These are phyloP conservation scores for Bombus impatiens DNA, from an alignment of 1,140 invertebrate genomes.

Conservation along the genomic window DNA sequence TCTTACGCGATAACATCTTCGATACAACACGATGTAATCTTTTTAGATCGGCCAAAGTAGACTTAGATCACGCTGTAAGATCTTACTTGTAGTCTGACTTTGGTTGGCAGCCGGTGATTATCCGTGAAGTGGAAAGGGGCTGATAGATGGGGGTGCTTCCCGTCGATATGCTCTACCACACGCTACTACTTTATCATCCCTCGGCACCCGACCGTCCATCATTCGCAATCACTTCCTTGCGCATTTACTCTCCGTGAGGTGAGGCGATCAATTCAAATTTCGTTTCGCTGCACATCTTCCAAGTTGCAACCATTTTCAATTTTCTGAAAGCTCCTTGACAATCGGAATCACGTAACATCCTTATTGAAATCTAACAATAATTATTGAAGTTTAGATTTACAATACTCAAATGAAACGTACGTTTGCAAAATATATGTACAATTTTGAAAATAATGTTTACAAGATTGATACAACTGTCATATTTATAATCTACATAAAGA, in stretches of 20 bases:
- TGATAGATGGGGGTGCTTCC: slow-evolving; percentile 75
- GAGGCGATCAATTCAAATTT: slow-evolving; percentile 68
- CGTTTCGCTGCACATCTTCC: slow-evolving; percentile 40
- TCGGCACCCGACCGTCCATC: slow-evolving; percentile 74
- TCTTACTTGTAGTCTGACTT: slow-evolving; percentile 68
- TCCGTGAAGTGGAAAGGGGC: slow-evolving; percentile 61
- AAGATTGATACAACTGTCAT: too few species aligned
- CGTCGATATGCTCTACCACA: slow-evolving; percentile 74
- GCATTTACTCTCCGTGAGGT: slow-evolving; percentile 64
- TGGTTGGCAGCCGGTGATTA: slow-evolving; percentile 71
- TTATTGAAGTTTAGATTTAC: too few species aligned
- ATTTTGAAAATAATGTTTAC: too few species aligned
- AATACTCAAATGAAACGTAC: too few species aligned
- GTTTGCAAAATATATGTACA: too few species aligned
- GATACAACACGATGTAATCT: slow-evolving; percentile 9
- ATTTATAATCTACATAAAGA: too few species aligned
- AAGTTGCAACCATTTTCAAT: slow-evolving; percentile 42
- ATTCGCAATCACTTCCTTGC: slow-evolving; percentile 78
- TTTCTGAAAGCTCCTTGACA: not conserved
- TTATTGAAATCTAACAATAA: too few species aligned
- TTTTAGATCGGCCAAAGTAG: slow-evolving; percentile 49
- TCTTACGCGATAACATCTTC: not conserved
- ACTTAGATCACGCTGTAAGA: slow-evolving; percentile 64
- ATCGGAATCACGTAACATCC: not conserved
- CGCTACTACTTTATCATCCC: slow-evolving; percentile 75